Evolutionary conservation across 2,797 vertebrate genomes (phyloP).

Genomic region (Nannoperca obscura): DNA sequence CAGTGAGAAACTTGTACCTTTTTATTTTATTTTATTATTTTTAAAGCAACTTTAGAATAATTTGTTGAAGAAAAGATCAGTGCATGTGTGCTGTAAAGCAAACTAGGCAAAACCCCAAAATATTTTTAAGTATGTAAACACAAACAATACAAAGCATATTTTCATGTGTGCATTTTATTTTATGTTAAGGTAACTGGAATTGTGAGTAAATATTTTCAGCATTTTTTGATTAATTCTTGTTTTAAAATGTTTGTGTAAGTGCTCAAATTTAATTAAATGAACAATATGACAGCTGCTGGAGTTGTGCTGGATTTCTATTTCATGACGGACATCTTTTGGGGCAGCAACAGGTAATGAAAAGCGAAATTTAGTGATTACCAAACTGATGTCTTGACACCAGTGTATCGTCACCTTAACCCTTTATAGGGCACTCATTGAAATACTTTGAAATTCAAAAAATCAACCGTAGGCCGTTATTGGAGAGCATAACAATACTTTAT

Average conservation of each 20-base stretch:
- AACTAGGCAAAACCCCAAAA: not conserved
- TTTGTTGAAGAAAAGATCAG: not conserved
- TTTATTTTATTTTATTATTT: too few species aligned
- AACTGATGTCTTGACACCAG: too few species aligned
- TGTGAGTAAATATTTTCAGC: not conserved
- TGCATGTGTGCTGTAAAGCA: conserved; percentile 18
- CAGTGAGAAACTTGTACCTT: conserved; percentile 16
- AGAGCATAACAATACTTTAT: too few species aligned
- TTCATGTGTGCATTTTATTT: not conserved
- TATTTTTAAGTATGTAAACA: conserved; percentile 25
- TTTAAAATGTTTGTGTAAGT: conserved; percentile 16
- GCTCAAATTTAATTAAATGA: conserved; percentile 32
- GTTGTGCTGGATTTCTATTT: not conserved
- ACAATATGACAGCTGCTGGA: not conserved
- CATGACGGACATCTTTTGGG: not conserved
- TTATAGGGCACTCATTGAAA: too few species aligned
- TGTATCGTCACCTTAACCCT: not conserved
- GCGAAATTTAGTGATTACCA: not conserved
- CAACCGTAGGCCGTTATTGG: too few species aligned
- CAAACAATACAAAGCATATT: not conserved
- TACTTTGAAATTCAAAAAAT: too few species aligned
- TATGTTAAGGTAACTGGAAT: not conserved
- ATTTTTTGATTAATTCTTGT: conserved; percentile 13
- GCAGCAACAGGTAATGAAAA: not conserved
- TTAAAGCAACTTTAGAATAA: not conserved